Conservation (phyloP, 2,113 vertebrate genomes). For the Pitta sordida region DNA sequence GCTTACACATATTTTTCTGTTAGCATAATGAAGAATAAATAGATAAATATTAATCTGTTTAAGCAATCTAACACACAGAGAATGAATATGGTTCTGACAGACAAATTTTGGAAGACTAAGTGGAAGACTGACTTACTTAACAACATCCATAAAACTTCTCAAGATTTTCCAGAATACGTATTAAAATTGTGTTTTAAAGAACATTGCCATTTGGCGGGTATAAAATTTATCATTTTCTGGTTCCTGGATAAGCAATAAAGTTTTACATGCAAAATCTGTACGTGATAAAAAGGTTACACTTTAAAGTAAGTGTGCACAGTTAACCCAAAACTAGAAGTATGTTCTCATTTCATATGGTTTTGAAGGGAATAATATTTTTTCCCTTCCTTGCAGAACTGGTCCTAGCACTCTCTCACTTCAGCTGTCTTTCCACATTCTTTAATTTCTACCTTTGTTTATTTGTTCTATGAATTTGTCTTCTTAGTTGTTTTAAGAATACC, state of each 20-base stretch:
- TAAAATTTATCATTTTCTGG: neutral
- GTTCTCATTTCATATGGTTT: neutral
- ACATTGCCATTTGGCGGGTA: neutral
- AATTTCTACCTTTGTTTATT: neutral
- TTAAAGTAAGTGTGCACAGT: neutral
- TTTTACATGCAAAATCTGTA: neutral
- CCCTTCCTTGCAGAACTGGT: neutral
- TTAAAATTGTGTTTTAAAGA: neutral
- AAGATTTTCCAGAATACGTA: neutral
- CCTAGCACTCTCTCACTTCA: neutral
- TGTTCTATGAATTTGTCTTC: neutral
- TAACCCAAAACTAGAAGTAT: neutral
- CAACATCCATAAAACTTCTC: neutral
- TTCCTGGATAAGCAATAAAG: neutral
- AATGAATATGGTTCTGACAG: neutral
- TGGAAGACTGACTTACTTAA: neutral
- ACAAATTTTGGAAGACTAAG: neutral
- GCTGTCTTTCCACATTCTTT: neutral
- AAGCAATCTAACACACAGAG: neutral
- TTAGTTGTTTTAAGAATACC: neutral
- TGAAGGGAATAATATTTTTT: neutral
- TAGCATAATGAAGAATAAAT: neutral
- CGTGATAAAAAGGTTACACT: neutral
- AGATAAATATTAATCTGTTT: neutral
- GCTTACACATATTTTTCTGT: constrained; percentile 56